Evolutionary conservation across 2,888 invertebrate species (phyloP).

Genomic region (Drosophila mayaguana): DNA sequence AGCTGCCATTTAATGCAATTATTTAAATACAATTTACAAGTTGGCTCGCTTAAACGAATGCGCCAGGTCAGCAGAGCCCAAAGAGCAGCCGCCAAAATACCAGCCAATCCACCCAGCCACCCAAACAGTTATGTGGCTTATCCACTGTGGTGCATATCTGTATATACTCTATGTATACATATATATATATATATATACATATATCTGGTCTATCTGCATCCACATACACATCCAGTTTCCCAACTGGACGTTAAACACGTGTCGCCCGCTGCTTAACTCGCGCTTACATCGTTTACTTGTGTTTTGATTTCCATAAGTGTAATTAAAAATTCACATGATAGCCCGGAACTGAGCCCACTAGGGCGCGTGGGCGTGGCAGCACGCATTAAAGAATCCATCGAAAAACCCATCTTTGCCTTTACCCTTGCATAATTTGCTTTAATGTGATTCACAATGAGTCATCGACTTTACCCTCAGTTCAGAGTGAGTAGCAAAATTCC

Average conservation of each 20-base stretch:
- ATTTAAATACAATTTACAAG: conserved; percentile 75
- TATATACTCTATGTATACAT: background rate
- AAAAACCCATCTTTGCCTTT: background rate
- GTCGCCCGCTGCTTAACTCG: conserved; percentile 48
- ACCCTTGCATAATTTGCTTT: background rate
- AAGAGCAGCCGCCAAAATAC: background rate
- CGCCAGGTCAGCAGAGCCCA: conserved; percentile 10
- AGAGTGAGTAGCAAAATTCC: background rate
- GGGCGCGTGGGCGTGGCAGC: background rate
- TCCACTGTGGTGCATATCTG: background rate
- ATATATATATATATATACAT: background rate
- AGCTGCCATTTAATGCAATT: conserved; percentile 79
- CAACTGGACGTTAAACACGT: conserved; percentile 34
- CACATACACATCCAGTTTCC: background rate
- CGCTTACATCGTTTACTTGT: conserved; percentile 56
- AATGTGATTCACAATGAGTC: background rate
- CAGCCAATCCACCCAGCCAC: too few relatives aligned
- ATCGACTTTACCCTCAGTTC: background rate
- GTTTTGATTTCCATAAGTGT: conserved; percentile 66
- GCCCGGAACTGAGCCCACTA: background rate
- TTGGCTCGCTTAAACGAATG: conserved; percentile 46
- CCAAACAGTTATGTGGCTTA: conserved; percentile 1
- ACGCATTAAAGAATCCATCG: background rate
- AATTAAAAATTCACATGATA: conserved; percentile 49
- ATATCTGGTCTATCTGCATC: background rate